Percentiles rank a stretch among this genome's conserved stretches.
Conservation (phyloP, 2,888 invertebrate genomes). For the Morpho helenor region DNA sequence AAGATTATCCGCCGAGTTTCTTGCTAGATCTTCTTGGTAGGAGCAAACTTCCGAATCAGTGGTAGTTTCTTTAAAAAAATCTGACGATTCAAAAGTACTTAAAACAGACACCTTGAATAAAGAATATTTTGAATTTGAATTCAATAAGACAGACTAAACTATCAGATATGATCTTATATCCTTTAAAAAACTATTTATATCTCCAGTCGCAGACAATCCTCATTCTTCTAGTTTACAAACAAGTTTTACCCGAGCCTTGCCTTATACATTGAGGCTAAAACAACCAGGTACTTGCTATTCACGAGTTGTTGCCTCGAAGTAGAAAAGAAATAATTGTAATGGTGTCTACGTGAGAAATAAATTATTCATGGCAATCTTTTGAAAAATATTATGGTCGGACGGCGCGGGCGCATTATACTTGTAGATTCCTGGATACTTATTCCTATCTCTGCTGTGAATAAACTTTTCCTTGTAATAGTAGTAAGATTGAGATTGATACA, state of each 20-base stretch:
- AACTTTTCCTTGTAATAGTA: slow-evolving; percentile 22
- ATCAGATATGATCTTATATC: slow-evolving; percentile 11
- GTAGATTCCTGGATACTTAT: slow-evolving; percentile 52
- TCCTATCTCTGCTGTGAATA: slow-evolving; percentile 27
- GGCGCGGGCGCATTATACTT: slow-evolving; percentile 68
- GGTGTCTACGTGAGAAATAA: slow-evolving; percentile 64
- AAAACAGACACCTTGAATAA: too few relatives aligned
- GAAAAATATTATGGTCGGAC: slow-evolving; percentile 65
- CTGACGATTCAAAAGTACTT: too few relatives aligned
- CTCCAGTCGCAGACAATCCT: slow-evolving; percentile 22
- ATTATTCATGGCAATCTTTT: slow-evolving; percentile 72
- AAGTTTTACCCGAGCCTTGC: slow-evolving; percentile 24
- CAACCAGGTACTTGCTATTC: slow-evolving; percentile 50
- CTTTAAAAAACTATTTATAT: slow-evolving; percentile 25
- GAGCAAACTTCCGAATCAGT: too few relatives aligned
- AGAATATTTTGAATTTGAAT: too few relatives aligned
- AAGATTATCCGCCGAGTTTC: too few relatives aligned
- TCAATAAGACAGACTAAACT: not conserved
- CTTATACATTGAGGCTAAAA: slow-evolving; percentile 27
- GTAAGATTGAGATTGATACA: slow-evolving; percentile 22
- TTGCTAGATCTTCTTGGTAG: too few relatives aligned
- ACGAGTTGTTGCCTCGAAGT: slow-evolving; percentile 55
- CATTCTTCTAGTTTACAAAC: slow-evolving; percentile 26
- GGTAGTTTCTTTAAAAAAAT: too few relatives aligned
- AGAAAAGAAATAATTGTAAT: slow-evolving; percentile 72